Percentiles rank a stretch among this genome's conserved stretches.
Conservation (phyloP, 2,797 vertebrate genomes). For the Odontamblyopus rebecca region DNA sequence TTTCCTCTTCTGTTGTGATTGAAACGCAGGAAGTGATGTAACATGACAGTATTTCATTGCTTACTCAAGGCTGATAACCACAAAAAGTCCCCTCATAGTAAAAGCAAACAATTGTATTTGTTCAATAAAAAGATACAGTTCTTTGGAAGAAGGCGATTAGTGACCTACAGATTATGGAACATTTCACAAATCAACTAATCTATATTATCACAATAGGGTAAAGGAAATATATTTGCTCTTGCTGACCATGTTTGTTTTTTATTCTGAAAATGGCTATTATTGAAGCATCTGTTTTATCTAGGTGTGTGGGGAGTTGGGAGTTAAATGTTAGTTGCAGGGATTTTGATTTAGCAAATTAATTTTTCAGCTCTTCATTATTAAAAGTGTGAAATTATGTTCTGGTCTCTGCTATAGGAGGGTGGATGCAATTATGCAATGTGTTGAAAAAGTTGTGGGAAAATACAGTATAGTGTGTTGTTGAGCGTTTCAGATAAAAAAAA, state of each 20-base stretch:
- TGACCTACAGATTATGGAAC: background rate
- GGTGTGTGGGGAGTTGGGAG: no score
- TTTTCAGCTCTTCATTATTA: no score
- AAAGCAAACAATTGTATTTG: background rate
- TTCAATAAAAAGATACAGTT: background rate
- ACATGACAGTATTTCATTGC: slow-evolving; percentile 19
- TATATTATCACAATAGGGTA: no score
- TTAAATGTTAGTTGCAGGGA: no score
- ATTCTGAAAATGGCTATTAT: background rate
- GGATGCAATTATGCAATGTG: no score
- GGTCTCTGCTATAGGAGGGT: no score
- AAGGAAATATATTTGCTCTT: background rate
- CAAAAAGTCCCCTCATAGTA: slow-evolving; percentile 3
- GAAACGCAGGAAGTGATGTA: slow-evolving; percentile 48
- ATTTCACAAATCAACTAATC: background rate
- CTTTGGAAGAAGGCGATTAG: background rate
- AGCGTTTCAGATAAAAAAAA: no score
- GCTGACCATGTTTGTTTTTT: background rate
- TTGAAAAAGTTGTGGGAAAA: no score
- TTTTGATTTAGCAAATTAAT: no score
- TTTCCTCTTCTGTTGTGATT: slow-evolving; percentile 42
- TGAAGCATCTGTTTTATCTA: background rate
- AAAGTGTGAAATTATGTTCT: no score
- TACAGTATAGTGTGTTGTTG: no score
- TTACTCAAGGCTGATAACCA: slow-evolving; percentile 8